These are phyloP conservation scores for Agrotis exclamationis DNA, from an alignment of 2,888 invertebrate species.

Conservation along the genomic window DNA sequence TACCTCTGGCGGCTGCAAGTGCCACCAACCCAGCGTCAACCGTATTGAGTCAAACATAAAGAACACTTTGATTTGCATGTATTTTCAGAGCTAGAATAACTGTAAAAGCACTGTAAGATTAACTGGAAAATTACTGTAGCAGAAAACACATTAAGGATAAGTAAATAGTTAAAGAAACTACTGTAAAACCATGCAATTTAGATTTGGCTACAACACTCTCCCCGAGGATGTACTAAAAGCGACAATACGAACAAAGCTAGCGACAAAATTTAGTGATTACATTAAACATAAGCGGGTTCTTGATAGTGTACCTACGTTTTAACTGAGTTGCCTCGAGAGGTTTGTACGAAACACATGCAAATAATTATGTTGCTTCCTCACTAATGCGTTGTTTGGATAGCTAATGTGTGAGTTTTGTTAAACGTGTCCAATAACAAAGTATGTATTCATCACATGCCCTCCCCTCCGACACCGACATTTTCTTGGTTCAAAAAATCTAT, in stretches of 20 bases:
- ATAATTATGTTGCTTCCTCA: slow-evolving; percentile 5
- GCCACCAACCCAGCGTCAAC: neutral
- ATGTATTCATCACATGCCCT: neutral
- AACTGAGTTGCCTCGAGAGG: slow-evolving; percentile 21
- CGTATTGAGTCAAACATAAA: neutral
- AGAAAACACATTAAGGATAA: neutral
- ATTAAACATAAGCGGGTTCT: slow-evolving; percentile 19
- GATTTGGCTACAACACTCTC: slow-evolving; percentile 24
- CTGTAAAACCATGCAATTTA: slow-evolving; percentile 29
- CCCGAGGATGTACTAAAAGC: slow-evolving; percentile 18
- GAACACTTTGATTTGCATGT: neutral
- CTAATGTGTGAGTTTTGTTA: slow-evolving; percentile 14
- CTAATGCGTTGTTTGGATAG: neutral
- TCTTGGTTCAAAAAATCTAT: too few relatives aligned
- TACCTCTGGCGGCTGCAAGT: too few relatives aligned
- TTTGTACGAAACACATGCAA: slow-evolving; percentile 32
- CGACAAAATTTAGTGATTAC: slow-evolving; percentile 12
- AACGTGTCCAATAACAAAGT: neutral
- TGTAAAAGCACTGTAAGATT: neutral
- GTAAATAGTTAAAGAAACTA: slow-evolving; percentile 13
- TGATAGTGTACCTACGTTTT: slow-evolving; percentile 34
- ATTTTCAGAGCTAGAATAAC: neutral
- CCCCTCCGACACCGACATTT: neutral
- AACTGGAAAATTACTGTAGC: neutral
- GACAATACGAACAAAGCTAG: slow-evolving; percentile 28